A percentile compares a stretch with the other conserved stretches of the same genome.
Evolutionary conservation across 2,888 invertebrate species (phyloP).

Genomic region (Uloborus plumipes): DNA sequence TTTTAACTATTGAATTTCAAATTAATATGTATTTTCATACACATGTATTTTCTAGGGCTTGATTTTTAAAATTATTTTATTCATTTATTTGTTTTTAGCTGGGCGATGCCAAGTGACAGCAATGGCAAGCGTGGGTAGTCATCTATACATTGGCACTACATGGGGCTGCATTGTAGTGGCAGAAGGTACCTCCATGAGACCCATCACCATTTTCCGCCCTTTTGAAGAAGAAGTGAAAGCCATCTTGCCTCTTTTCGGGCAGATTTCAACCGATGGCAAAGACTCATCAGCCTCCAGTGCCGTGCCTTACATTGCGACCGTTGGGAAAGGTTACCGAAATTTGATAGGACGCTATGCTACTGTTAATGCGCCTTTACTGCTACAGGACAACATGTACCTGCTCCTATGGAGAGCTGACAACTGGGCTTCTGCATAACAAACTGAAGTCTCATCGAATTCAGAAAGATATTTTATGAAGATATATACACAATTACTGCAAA

Average conservation of each 20-base stretch:
- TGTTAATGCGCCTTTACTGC: conserved; percentile 46
- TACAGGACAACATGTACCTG: conserved; percentile 76
- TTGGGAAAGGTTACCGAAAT: conserved; percentile 88
- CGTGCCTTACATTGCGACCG: conserved; percentile 78
- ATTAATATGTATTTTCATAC: too few relatives aligned
- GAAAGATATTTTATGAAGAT: too few relatives aligned
- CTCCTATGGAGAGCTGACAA: conserved; percentile 81
- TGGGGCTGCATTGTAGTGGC: conserved; percentile 95
- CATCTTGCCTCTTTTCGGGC: conserved; percentile 69
- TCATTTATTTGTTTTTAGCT: conserved; percentile 68
- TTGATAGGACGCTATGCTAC: conserved; percentile 73
- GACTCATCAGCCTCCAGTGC: conserved; percentile 4
- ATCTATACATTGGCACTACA: conserved; percentile 91
- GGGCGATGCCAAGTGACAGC: conserved; percentile 78
- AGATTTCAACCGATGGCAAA: conserved; percentile 18
- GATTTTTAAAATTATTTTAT: background rate
- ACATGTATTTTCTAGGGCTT: too few relatives aligned
- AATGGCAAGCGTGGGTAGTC: conserved; percentile 78
- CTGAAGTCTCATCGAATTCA: background rate
- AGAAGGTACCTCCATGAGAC: conserved; percentile 83
- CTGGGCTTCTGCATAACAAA: conserved; percentile 73
- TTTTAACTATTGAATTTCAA: too few relatives aligned
- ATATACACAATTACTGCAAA: too few relatives aligned
- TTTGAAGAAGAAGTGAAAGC: conserved; percentile 84
- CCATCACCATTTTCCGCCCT: conserved; percentile 92